Evolutionary conservation across 2,113 vertebrate genomes (phyloP).

Genomic region (Thalassoma bifasciatum): DNA sequence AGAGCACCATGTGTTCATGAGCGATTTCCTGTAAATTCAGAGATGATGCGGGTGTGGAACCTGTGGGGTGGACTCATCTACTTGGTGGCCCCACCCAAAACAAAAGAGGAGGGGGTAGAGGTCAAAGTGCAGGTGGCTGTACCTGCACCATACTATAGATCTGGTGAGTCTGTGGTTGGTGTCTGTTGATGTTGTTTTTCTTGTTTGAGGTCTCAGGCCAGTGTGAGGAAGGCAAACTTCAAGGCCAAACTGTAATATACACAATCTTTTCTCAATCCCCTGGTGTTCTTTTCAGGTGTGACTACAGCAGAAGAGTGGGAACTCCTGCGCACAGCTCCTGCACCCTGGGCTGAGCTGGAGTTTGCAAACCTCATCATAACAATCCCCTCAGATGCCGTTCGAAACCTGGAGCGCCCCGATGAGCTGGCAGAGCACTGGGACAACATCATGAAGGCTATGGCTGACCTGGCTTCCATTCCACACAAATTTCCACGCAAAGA

Average conservation of each 20-base stretch:
- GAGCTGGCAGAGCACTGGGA: constrained; percentile 82
- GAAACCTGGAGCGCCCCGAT: constrained; percentile 77
- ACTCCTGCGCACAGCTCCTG: constrained; percentile 69
- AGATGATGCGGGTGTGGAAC: constrained; percentile 74
- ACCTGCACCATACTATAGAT: constrained; percentile 81
- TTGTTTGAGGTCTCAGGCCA: neutral
- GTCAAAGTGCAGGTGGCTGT: constrained; percentile 74
- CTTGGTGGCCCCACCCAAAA: constrained; percentile 75
- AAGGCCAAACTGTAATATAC: neutral
- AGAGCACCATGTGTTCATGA: constrained; percentile 71
- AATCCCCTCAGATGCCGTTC: constrained; percentile 74
- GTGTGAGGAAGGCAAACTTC: neutral
- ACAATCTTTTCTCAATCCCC: neutral
- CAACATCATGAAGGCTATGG: constrained; percentile 81
- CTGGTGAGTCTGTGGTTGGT: constrained; percentile 63
- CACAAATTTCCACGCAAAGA: constrained; percentile 85
- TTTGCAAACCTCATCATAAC: constrained; percentile 87
- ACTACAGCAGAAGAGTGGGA: constrained; percentile 76
- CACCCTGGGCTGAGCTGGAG: constrained; percentile 87
- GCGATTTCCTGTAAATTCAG: constrained; percentile 60
- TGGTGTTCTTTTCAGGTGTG: constrained; percentile 63
- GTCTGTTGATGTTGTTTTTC: too few species aligned
- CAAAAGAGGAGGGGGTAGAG: constrained; percentile 53
- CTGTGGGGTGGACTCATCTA: constrained; percentile 83
- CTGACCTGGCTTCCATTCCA: constrained; percentile 82